A percentile compares a stretch with the other conserved stretches of the same genome.
These are phyloP conservation scores for Parelbella ahira DNA, from an alignment of 2,888 invertebrate species.

Conservation along the genomic window DNA sequence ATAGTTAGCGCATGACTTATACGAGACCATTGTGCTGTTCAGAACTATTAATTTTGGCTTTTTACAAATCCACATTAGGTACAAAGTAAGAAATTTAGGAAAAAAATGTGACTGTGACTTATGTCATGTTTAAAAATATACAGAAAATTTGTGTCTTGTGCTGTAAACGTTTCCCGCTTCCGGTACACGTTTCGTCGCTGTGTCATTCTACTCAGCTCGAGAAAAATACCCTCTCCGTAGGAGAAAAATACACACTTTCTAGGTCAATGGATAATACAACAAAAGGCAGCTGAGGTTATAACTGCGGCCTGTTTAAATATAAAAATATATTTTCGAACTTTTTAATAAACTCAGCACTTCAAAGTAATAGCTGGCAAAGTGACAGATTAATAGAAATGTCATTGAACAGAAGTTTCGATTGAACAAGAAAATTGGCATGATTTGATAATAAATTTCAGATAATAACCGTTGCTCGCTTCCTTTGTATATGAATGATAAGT, in stretches of 20 bases:
- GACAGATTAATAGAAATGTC: no score
- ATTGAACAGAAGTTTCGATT: no score
- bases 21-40: slow-evolving; percentile 30
- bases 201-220: no score
- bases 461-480: no score
- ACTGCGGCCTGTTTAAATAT: neutral
- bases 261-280: neutral
- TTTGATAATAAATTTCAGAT: no score
- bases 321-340: neutral
- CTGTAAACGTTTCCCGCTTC: slow-evolving; percentile 1
- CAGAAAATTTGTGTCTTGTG: neutral
- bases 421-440: no score
- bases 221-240: neutral
- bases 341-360: neutral
- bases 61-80: no score
- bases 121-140: no score
- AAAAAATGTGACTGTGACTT: no score
- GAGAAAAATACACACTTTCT: slow-evolving; percentile 3
- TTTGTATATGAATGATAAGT: no score
- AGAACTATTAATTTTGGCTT: slow-evolving; percentile 25
- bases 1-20: slow-evolving; percentile 48
- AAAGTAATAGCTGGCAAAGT: neutral
- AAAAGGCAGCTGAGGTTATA: slow-evolving; percentile 8
- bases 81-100: no score
- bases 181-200: slow-evolving; percentile 1